Base-by-base conservation (phyloP, 2,888 invertebrate species). In the Drosophila incognita region DNA sequence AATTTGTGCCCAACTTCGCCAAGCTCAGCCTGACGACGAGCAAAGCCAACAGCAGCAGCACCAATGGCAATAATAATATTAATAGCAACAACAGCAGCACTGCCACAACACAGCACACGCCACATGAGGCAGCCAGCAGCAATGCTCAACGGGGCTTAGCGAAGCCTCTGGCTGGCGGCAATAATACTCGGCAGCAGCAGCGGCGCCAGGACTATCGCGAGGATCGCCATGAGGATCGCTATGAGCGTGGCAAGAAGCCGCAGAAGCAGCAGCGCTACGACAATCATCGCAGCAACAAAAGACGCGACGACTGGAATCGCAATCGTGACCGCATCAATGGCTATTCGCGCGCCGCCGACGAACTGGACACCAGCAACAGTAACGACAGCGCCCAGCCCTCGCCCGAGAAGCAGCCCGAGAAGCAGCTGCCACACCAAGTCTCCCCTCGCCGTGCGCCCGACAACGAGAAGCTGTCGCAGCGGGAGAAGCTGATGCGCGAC, bases 401-500 rank as follows among this genome's bases (percentile, higher is more conserved):
- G 18, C 93, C 92, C 0, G 92, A 92, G 64, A 92, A 92, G 76
- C 86, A 89, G 21, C 51, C 36, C 38, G 88, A 87, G 60, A 58
- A 68, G n/a, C 68, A 59, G 3, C 36, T 33, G 0, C 56, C 31
- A 6, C 69, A 78, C 6, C 83, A 88, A 57, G 75, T 74, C 11
- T 84, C 83, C 1, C 83, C 83, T 0, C 42, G 78, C n/a, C 73
- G 81, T 10, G 73, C 81, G 21, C 80, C 89, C 0, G 92, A 92
- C 27, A 91, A 91, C 58, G 93, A 93, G 54, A 93, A 93, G 66
- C 76, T 96, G 83, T 96, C 96, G n/a, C 97, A 97, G 92, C 94
- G 97, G 57, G 98, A 98, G 91, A 95, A 97, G 61, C 94, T 99
- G 27, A 96, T 96, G 18, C 96, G 98, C 54, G 97, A 98, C 93